phyloP scores from a whole-genome alignment of 1,140 invertebrate genomes.

The Aphidius ervi region DNA sequence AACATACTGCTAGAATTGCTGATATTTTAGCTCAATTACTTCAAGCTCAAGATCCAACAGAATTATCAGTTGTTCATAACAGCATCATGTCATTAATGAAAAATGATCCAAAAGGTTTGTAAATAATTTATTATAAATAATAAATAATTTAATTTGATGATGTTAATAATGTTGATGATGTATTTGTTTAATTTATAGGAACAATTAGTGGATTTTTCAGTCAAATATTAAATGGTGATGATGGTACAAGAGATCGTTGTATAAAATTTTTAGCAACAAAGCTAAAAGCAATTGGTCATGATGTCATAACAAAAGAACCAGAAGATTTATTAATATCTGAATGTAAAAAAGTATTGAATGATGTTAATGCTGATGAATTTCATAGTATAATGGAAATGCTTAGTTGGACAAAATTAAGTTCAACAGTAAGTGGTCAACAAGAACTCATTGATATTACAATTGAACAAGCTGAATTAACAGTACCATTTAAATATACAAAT shows the following conservation, averaged over 20 bases:
- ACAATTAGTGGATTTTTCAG: slow-evolving; percentile 81
- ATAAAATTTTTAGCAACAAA: slow-evolving; percentile 85
- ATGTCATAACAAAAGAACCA: slow-evolving; percentile 77
- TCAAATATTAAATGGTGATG: slow-evolving; percentile 76
- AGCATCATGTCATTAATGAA: slow-evolving; percentile 63
- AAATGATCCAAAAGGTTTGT: slow-evolving; percentile 59
- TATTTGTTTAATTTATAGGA: slow-evolving; percentile 46
- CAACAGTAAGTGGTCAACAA: slow-evolving; percentile 77
- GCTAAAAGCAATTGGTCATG: slow-evolving; percentile 72
- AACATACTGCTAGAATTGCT: slow-evolving; percentile 81
- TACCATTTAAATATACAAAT: slow-evolving; percentile 75
- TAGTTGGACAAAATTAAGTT: slow-evolving; percentile 72
- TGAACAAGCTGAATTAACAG: slow-evolving; percentile 73
- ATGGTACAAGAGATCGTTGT: slow-evolving; percentile 77
- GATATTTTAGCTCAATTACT: slow-evolving; percentile 89
- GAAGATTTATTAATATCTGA: slow-evolving; percentile 83
- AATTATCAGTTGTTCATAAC: slow-evolving; percentile 76
- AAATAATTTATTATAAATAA: slow-evolving; percentile 3
- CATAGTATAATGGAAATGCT: slow-evolving; percentile 83
- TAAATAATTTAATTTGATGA: slow-evolving; percentile 8
- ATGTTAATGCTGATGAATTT: slow-evolving; percentile 90
- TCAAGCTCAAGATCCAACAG: slow-evolving; percentile 76
- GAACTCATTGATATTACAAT: slow-evolving; percentile 81
- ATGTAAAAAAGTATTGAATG: slow-evolving; percentile 82
- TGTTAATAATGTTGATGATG: not conserved